Evolutionary conservation across 2,113 vertebrate species (phyloP).

Genomic region (Chinchilla lanigera): DNA sequence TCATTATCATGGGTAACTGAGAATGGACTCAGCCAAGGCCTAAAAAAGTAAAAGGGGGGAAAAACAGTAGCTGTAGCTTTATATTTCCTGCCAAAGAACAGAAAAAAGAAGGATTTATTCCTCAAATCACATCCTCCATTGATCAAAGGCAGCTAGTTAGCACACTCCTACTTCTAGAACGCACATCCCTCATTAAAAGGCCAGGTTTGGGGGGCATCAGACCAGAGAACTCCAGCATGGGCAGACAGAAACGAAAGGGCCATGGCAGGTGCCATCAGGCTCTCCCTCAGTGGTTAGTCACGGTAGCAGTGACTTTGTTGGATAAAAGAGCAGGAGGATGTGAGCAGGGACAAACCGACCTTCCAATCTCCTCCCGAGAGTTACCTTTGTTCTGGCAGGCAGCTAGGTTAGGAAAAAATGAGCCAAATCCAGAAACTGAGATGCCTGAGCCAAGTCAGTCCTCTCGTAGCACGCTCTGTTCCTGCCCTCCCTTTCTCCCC

Average conservation of each 20-base stretch:
- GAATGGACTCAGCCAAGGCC: neutral
- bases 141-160: neutral
- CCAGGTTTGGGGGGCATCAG: too few relatives aligned
- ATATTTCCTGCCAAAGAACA: neutral
- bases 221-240: neutral
- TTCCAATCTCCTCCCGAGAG: neutral
- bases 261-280: neutral
- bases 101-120: neutral
- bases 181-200: accelerated
- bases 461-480: too few relatives aligned
- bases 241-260: neutral
- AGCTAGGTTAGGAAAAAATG: neutral
- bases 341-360: neutral
- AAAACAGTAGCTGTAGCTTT: neutral
- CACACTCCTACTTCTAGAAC: neutral
- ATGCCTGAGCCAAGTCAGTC: too few relatives aligned
- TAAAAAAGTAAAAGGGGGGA: neutral
- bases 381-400: neutral
- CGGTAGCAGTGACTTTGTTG: too few relatives aligned
- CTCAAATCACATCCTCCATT: neutral
- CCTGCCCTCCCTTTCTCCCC: neutral
- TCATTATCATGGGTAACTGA: neutral
- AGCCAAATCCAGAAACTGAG: too few relatives aligned
- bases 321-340: neutral
- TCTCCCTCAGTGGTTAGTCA: too few relatives aligned